Evolutionary conservation across 2,888 invertebrate genomes (phyloP), one percentile per base, ranked within the genome.

Genomic region (Sarcophaga subvicina): DNA sequence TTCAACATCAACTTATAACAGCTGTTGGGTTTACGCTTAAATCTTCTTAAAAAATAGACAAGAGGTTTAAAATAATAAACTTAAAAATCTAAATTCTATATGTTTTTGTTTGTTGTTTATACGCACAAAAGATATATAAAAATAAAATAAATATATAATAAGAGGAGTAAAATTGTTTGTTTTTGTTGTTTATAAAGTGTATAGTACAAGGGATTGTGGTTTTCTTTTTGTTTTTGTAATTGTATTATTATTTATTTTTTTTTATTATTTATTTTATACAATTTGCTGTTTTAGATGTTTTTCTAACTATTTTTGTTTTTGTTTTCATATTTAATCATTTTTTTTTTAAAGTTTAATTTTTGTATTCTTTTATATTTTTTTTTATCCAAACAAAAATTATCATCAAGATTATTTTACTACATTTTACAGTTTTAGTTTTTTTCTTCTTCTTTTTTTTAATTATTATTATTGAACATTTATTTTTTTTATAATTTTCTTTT

Each of bases 1-100:
- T 77, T 82, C 77, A 70, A 73, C 77, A 86, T 88, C 86, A 76
- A 80, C 66, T 82, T 83, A 83, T 59, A 82, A 78, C 63, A 73
- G 84, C 73, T 87, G 85, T 83, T 87, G 82, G 22, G 75, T 71
- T 72, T 47, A 67, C 17, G 47, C 62, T 72, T 72, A 11, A 60
- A 54, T 54, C n/a, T 76, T 78, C 70, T 71, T 73, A 59, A n/a
- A 85, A 70, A 63, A 75, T 69, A 77, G 66, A 78, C 25, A 64
- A 81, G 66, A 67, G 49, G 4, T 79, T 37, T 79, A 81, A 80
- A 80, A 73, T 37, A 80, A 73, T 37, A 37, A 80, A 88, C 73
- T 83, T 67, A 76, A 63, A 88, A 78, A 82, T 64, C 45, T 78
- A 69, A 47, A 14, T 64, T 77, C 37, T 67, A 60, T 64, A 66